These are phyloP conservation scores for Valencia hispanica DNA, from an alignment of 2,797 vertebrate genomes.

Conservation along the genomic window DNA sequence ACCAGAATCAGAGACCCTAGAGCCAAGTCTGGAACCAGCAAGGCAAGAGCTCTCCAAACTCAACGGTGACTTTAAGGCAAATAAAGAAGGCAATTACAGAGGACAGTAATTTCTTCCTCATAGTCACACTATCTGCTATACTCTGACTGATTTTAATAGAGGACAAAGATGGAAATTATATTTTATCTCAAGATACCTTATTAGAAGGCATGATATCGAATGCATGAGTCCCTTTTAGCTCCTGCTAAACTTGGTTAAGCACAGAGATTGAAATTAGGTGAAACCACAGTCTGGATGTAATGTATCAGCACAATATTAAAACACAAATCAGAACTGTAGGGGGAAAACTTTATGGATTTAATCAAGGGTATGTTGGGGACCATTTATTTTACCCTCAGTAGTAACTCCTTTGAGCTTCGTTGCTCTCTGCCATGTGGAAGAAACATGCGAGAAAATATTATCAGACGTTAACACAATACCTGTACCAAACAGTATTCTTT, in stretches of 20 bases:
- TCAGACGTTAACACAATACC: background rate
- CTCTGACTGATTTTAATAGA: conserved; percentile 10
- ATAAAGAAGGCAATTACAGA: conserved; percentile 47
- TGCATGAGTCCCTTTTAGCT: background rate
- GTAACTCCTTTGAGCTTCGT: conserved; percentile 8
- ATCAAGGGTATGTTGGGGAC: background rate
- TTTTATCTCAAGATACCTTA: conserved; percentile 11
- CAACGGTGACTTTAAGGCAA: conserved; percentile 50
- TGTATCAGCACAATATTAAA: conserved; percentile 6
- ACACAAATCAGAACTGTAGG: background rate
- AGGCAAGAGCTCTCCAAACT: conserved; percentile 57
- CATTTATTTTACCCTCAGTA: conserved; percentile 11
- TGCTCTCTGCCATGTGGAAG: background rate
- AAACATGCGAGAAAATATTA: background rate
- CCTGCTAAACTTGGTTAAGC: background rate
- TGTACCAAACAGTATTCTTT: background rate
- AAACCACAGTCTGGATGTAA: background rate
- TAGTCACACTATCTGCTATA: conserved; percentile 24
- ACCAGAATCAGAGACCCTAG: conserved; percentile 53
- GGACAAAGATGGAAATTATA: conserved; percentile 6
- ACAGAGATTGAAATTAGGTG: background rate
- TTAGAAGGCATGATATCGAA: background rate
- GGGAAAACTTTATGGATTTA: background rate
- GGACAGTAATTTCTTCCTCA: conserved; percentile 25
- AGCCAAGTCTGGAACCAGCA: conserved; percentile 60